Percentiles rank a stretch among this genome's conserved stretches.
These are phyloP conservation scores for Syrista parreyssii DNA, from an alignment of 2,888 invertebrate species.

Conservation along the genomic window DNA sequence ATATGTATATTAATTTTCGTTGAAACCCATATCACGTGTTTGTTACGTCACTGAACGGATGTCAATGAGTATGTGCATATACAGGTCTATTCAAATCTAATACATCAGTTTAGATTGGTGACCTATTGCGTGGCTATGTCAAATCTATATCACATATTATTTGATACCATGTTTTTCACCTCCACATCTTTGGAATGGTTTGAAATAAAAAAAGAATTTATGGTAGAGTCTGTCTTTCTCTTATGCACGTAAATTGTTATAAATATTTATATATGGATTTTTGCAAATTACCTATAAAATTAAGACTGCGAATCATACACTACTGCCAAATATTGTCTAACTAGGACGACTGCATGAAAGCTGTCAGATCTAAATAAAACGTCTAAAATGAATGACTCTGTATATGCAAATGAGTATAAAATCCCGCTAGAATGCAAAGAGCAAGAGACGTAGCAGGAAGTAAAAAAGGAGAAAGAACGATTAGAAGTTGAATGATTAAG, in stretches of 20 bases:
- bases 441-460: too few species aligned
- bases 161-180: neutral
- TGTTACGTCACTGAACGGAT: neutral
- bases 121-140: neutral
- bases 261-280: neutral
- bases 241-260: neutral
- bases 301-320: neutral
- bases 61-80: neutral
- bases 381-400: neutral
- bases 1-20: neutral
- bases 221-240: neutral
- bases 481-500: too few species aligned
- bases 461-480: too few species aligned
- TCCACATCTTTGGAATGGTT: neutral
- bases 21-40: neutral
- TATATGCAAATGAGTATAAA: neutral
- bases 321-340: neutral
- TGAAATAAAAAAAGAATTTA: neutral
- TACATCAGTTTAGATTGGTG: neutral
- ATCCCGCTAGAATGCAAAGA: too few species aligned
- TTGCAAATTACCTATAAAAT: neutral
- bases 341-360: neutral
- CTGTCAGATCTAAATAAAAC: neutral
- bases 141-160: neutral
- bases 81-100: neutral